Conservation (phyloP, 2,797 vertebrate genomes). For the Poeciliopsis presidionis region DNA sequence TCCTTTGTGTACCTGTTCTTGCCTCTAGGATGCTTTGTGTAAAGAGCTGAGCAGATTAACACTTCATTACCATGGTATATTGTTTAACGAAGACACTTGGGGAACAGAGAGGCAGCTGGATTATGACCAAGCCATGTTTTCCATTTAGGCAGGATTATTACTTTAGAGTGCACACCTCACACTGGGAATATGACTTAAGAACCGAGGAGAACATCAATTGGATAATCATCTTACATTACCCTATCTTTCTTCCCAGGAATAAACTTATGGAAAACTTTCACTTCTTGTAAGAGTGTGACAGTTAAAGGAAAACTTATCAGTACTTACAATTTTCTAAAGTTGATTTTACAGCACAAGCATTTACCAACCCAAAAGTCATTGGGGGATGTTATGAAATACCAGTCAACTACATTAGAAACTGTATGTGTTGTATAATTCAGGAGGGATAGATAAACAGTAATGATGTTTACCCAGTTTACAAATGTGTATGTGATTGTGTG, state of each 20-base stretch:
- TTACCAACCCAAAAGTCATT: not conserved
- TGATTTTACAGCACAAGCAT: conserved; percentile 3
- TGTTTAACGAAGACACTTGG: conserved; percentile 74
- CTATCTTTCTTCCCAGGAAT: conserved; percentile 28
- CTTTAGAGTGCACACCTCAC: conserved; percentile 67
- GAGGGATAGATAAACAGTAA: not conserved
- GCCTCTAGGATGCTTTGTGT: conserved; percentile 71
- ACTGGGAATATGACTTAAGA: conserved; percentile 72
- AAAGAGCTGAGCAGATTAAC: conserved; percentile 77
- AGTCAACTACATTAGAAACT: not conserved
- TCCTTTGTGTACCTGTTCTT: conserved; percentile 66
- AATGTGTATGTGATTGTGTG: not conserved
- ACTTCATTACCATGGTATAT: conserved; percentile 76
- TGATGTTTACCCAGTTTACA: not conserved
- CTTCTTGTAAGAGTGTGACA: conserved; percentile 30
- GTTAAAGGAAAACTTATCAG: conserved; percentile 28
- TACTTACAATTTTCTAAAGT: conserved; percentile 16
- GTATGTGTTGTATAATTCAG: not conserved
- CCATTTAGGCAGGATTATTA: conserved; percentile 78
- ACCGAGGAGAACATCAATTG: conserved; percentile 63
- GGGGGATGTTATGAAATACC: rapidly evolving
- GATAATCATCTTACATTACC: conserved; percentile 48
- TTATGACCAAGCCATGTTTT: conserved; percentile 77
- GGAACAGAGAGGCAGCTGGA: conserved; percentile 76
- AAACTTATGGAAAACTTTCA: conserved; percentile 33